Percentiles rank a stretch among this genome's conserved stretches.
These are phyloP conservation scores for Geococcyx californianus DNA, from an alignment of 2,113 vertebrate species.

Conservation along the genomic window DNA sequence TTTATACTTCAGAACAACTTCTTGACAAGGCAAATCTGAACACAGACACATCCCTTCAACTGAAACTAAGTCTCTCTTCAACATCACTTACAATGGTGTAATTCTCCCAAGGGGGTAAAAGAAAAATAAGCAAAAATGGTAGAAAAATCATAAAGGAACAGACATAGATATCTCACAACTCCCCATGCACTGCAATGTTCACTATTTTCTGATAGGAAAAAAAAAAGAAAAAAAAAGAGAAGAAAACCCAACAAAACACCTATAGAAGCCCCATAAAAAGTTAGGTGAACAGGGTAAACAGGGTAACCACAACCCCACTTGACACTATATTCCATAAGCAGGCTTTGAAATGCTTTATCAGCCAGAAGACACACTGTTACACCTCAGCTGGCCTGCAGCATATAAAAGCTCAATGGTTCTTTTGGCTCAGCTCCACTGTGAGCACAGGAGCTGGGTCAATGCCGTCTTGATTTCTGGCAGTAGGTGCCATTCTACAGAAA, in stretches of 20 bases:
- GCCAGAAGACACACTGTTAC: background rate
- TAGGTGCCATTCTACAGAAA: background rate
- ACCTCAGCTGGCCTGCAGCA: background rate
- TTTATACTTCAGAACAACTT: background rate
- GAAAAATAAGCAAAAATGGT: background rate
- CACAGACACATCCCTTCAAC: accelerated
- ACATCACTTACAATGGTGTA: background rate
- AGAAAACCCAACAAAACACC: too few species aligned
- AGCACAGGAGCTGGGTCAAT: accelerated
- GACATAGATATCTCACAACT: background rate
- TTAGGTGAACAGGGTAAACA: background rate
- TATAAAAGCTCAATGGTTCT: background rate
- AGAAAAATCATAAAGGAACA: background rate
- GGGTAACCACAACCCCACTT: background rate
- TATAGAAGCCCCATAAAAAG: background rate
- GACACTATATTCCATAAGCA: background rate
- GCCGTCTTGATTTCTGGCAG: accelerated
- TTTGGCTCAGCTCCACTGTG: accelerated
- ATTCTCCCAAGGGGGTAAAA: background rate
- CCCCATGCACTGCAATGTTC: background rate
- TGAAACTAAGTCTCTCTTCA: background rate
- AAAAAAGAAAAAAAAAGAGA: too few species aligned
- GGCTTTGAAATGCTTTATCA: background rate
- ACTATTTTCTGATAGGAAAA: background rate
- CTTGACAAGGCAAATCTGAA: background rate